A percentile compares a stretch with the other conserved stretches of the same genome.
Evolutionary conservation across 2,888 invertebrate genomes (phyloP).

Genomic region (Strigamia transsilvanica): DNA sequence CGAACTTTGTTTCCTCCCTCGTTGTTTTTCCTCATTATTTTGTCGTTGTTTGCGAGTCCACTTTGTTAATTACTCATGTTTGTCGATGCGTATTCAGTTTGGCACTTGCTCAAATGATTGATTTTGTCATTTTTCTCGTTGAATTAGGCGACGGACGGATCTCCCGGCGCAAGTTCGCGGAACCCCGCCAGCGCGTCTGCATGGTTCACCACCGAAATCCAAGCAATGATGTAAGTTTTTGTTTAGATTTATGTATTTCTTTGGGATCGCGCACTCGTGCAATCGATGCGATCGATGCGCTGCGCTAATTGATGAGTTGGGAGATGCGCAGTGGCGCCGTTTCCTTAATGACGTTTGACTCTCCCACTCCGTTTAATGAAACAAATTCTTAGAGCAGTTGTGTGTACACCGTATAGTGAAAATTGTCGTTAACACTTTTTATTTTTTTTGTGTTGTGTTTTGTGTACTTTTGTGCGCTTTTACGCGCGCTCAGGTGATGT

Average conservation of each 20-base stretch:
- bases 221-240: slow-evolving; percentile 54
- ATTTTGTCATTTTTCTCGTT: neutral
- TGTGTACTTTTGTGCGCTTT: slow-evolving; percentile 17
- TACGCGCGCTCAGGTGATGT: slow-evolving; percentile 44
- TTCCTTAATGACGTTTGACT: slow-evolving; percentile 22
- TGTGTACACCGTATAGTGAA: neutral
- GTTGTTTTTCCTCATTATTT: neutral
- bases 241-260: neutral
- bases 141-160: neutral
- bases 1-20: neutral
- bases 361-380: slow-evolving; percentile 35
- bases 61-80: neutral
- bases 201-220: slow-evolving; percentile 54
- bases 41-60: slow-evolving; percentile 6
- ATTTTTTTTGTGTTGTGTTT: neutral
- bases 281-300: neutral
- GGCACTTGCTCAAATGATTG: slow-evolving; percentile 24
- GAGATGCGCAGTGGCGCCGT: neutral
- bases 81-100: neutral
- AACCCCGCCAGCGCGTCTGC: slow-evolving; percentile 43
- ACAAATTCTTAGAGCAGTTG: neutral
- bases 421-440: neutral
- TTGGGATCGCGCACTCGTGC: neutral
- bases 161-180: slow-evolving; percentile 13
- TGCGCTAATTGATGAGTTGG: slow-evolving; percentile 5